Conservation (phyloP, 1,140 invertebrate species). For the Tetraneura akinire region DNA sequence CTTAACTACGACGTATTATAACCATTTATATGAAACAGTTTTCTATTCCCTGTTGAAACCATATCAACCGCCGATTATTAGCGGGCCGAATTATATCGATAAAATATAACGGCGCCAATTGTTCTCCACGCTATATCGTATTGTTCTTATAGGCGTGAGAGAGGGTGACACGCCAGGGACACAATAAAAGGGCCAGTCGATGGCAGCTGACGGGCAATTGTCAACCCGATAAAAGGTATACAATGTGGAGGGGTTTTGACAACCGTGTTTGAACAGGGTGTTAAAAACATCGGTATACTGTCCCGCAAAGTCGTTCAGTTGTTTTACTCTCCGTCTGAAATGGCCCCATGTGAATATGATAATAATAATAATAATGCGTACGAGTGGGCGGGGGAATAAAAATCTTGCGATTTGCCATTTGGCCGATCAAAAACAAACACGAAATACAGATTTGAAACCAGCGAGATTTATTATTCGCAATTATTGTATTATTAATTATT, state of each 20-base stretch:
- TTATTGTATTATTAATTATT: too few species aligned
- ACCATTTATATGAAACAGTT: too few species aligned
- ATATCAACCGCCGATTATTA: slow-evolving; percentile 22
- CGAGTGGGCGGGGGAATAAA: neutral
- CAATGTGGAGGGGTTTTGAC: neutral
- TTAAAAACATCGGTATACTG: slow-evolving; percentile 26
- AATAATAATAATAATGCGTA: neutral
- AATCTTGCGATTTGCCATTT: neutral
- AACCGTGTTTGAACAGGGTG: slow-evolving; percentile 43
- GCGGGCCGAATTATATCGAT: slow-evolving; percentile 27
- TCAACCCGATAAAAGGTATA: slow-evolving; percentile 34
- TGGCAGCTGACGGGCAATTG: slow-evolving; percentile 44
- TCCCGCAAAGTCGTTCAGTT: slow-evolving; percentile 11
- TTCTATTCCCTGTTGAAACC: neutral
- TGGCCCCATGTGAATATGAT: neutral
- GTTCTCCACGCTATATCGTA: neutral
- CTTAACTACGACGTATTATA: neutral
- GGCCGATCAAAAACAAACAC: neutral
- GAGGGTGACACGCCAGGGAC: neutral
- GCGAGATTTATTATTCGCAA: too few species aligned
- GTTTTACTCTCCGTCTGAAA: neutral
- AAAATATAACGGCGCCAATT: slow-evolving; percentile 27
- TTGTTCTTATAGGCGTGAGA: slow-evolving; percentile 33
- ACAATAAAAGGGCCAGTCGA: slow-evolving; percentile 30
- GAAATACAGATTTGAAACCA: too few species aligned